Evolutionary conservation across 2,113 vertebrate genomes (phyloP).

Genomic region (human): DNA sequence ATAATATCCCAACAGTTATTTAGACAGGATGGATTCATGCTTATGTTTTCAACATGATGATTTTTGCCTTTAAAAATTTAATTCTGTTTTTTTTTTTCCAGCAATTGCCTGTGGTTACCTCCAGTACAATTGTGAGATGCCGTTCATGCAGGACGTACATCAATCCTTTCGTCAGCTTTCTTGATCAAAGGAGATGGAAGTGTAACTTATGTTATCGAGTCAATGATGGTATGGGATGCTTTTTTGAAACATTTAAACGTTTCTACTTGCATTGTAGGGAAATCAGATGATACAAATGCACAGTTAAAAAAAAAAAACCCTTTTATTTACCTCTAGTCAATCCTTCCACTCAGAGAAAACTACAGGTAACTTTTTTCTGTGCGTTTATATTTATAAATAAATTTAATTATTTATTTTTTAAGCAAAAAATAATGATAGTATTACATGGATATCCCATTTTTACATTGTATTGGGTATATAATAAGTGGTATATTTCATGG

Average conservation of each 20-base stretch:
- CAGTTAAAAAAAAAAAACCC: background rate
- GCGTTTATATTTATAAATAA: background rate
- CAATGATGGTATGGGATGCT: slow-evolving; percentile 95
- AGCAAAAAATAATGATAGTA: background rate
- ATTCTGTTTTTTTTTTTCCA: slow-evolving; percentile 80
- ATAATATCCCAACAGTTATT: background rate
- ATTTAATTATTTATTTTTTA: background rate
- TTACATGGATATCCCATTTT: slow-evolving; percentile 17
- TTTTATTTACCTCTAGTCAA: background rate
- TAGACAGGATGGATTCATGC: slow-evolving; percentile 25
- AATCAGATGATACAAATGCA: slow-evolving; percentile 3
- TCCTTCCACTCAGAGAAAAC: background rate
- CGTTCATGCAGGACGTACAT: slow-evolving; percentile 98
- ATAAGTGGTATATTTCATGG: slow-evolving; percentile 40
- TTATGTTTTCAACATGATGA: background rate
- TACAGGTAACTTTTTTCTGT: background rate
- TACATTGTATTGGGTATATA: background rate
- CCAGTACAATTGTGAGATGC: slow-evolving; percentile 97
- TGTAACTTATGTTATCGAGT: slow-evolving; percentile 97
- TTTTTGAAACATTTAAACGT: background rate
- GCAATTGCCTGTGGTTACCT: slow-evolving; percentile 98
- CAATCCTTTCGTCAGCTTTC: slow-evolving; percentile 96
- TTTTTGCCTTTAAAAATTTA: slow-evolving; percentile 35
- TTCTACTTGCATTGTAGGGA: background rate
- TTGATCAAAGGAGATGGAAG: slow-evolving; percentile 97